phyloP scores from a whole-genome alignment of 2,888 invertebrate genomes.

The Oligia fasciuncula region DNA sequence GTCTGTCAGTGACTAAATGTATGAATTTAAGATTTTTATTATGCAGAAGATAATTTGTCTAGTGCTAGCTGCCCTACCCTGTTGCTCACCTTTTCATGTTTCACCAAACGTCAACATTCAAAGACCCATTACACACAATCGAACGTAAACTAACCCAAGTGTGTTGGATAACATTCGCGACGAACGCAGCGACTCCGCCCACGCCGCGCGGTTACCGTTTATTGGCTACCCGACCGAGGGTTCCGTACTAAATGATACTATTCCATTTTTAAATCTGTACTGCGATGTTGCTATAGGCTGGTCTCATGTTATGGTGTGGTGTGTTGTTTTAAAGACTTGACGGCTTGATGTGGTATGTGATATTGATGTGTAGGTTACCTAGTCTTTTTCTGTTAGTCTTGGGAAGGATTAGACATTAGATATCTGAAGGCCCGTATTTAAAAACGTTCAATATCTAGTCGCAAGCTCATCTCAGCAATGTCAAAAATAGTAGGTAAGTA shows the following conservation, averaged over 20 bases:
- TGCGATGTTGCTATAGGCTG: constrained; percentile 58
- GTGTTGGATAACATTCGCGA: constrained; percentile 68
- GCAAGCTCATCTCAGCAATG: not conserved
- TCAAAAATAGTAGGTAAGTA: not conserved
- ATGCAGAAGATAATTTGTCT: not conserved
- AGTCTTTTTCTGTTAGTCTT: not conserved
- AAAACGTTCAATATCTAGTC: not conserved
- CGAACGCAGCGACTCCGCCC: constrained; percentile 76
- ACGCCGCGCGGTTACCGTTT: constrained; percentile 77
- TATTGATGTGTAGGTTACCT: not conserved
- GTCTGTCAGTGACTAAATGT: not conserved
- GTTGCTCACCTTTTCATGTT: too few species aligned
- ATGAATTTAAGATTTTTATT: not conserved
- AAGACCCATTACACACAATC: constrained; percentile 52
- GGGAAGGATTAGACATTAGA: not conserved
- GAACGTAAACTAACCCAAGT: constrained; percentile 63
- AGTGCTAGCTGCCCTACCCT: not conserved
- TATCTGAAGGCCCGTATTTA: not conserved
- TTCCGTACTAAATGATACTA: constrained; percentile 71
- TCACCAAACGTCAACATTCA: constrained; percentile 19
- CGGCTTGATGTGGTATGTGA: constrained; percentile 24
- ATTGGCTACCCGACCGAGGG: constrained; percentile 75
- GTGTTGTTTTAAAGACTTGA: constrained; percentile 31
- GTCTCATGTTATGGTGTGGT: constrained; percentile 34
- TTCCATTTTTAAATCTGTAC: constrained; percentile 61